Conservation (phyloP, 2,888 invertebrate species). For the Macrosoma leucophasiata region DNA sequence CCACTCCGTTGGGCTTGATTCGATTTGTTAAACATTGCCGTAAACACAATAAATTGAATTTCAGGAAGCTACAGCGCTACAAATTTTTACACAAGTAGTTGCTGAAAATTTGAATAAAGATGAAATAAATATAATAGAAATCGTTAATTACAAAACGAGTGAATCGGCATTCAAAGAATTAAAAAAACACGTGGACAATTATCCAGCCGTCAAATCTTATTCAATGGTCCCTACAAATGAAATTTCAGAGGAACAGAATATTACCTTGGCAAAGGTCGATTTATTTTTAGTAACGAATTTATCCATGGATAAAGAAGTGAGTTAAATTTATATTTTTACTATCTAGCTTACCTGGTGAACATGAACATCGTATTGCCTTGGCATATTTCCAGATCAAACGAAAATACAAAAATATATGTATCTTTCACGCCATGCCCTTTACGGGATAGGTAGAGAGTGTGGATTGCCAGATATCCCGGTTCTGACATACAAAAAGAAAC, state of each 20-base stretch:
- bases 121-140: slow-evolving; percentile 28
- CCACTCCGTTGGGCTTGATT: too few relatives aligned
- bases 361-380: not conserved
- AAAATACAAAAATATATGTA: slow-evolving; percentile 26
- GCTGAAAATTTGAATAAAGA: slow-evolving; percentile 34
- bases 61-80: slow-evolving; percentile 27
- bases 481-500: too few relatives aligned
- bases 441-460: too few relatives aligned
- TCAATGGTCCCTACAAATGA: slow-evolving; percentile 18
- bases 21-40: too few relatives aligned
- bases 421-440: slow-evolving; percentile 28
- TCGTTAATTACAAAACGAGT: slow-evolving; percentile 19
- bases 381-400: slow-evolving; percentile 29
- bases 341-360: not conserved
- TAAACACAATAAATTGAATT: slow-evolving; percentile 10
- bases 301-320: slow-evolving; percentile 30
- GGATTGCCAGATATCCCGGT: too few relatives aligned
- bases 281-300: slow-evolving; percentile 30
- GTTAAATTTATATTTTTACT: slow-evolving; percentile 5
- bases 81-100: slow-evolving; percentile 34
- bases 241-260: slow-evolving; percentile 19
- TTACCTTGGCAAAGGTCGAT: slow-evolving; percentile 26
- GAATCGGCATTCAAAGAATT: slow-evolving; percentile 18
- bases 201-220: slow-evolving; percentile 19
- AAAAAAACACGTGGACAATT: slow-evolving; percentile 10